Evolutionary conservation across 2,113 vertebrate species (phyloP).

Genomic region (Pao palembangensis): DNA sequence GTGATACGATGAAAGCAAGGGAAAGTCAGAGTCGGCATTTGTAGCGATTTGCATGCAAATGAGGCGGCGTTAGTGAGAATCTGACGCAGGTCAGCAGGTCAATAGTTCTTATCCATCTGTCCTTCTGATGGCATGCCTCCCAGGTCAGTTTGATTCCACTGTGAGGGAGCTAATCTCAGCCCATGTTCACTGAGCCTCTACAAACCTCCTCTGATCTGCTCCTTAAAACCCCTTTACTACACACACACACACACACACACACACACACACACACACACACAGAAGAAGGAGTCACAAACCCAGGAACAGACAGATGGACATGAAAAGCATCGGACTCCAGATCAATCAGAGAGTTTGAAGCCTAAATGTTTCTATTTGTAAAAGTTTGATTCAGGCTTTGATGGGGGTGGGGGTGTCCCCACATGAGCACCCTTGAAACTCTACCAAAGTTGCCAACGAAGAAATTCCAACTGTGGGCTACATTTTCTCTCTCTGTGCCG

Average conservation of each 20-base stretch:
- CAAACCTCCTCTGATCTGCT: slow-evolving; percentile 68
- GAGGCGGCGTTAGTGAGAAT: slow-evolving; percentile 67
- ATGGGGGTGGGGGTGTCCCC: not conserved
- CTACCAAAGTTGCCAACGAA: slow-evolving; percentile 6
- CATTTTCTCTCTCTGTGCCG: not conserved
- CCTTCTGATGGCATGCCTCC: slow-evolving; percentile 73
- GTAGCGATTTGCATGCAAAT: slow-evolving; percentile 69
- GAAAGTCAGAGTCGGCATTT: slow-evolving; percentile 59
- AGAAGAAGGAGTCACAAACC: slow-evolving; percentile 1
- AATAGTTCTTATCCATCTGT: slow-evolving; percentile 77
- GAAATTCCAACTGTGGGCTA: not conserved
- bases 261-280: slow-evolving; percentile 12
- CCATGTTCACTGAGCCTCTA: slow-evolving; percentile 68
- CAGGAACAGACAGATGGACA: slow-evolving; percentile 26
- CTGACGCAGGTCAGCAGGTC: slow-evolving; percentile 72
- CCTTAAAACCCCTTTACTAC: slow-evolving; percentile 59
- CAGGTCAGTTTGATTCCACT: slow-evolving; percentile 68
- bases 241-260: slow-evolving; percentile 33
- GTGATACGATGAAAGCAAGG: not conserved
- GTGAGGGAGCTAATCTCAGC: slow-evolving; percentile 70
- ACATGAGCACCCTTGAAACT: not conserved
- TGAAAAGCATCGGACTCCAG: too few species aligned
- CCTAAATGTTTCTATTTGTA: too few species aligned
- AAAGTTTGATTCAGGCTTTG: too few species aligned
- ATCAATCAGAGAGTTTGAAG: too few species aligned